Conservation (phyloP, 2,888 invertebrate species). For the Plebejus melissa region DNA sequence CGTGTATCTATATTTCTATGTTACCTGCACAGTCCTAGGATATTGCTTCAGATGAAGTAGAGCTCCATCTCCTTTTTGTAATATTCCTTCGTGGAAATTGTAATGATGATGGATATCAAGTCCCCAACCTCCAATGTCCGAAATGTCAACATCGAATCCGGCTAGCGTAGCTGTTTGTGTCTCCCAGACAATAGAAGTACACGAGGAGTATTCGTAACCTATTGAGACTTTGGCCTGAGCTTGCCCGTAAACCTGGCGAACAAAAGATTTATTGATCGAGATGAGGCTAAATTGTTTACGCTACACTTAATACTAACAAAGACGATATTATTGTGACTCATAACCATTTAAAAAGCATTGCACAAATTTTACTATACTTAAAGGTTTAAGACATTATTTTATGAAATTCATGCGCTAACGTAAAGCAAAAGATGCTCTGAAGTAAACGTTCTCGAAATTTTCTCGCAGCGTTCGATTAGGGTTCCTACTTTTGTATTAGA, state of each 20-base stretch:
- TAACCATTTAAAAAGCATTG: too few relatives aligned
- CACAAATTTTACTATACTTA: neutral
- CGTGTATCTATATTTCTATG: neutral
- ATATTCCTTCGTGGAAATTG: conserved; percentile 98
- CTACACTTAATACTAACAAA: neutral
- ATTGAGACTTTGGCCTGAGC: conserved; percentile 93
- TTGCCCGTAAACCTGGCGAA: conserved; percentile 85
- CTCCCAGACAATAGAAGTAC: conserved; percentile 94
- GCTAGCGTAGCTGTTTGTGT: conserved; percentile 95
- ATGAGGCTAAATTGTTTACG: neutral
- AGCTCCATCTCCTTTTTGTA: conserved; percentile 98
- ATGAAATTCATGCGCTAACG: neutral
- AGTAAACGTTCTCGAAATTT: neutral
- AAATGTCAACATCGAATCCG: conserved; percentile 97
- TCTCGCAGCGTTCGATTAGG: neutral
- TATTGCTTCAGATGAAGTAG: conserved; percentile 96
- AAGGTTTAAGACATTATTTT: neutral
- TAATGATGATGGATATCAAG: conserved; percentile 98
- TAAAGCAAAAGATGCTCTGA: neutral
- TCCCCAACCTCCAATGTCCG: conserved; percentile 98
- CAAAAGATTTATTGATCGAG: conserved; percentile 13
- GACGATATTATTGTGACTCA: neutral
- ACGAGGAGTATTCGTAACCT: conserved; percentile 96
- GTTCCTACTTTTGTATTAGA: neutral
- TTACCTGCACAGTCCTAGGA: conserved; percentile 88